Evolutionary conservation across 2,797 vertebrate genomes (phyloP).

Genomic region (Allobates femoralis): DNA sequence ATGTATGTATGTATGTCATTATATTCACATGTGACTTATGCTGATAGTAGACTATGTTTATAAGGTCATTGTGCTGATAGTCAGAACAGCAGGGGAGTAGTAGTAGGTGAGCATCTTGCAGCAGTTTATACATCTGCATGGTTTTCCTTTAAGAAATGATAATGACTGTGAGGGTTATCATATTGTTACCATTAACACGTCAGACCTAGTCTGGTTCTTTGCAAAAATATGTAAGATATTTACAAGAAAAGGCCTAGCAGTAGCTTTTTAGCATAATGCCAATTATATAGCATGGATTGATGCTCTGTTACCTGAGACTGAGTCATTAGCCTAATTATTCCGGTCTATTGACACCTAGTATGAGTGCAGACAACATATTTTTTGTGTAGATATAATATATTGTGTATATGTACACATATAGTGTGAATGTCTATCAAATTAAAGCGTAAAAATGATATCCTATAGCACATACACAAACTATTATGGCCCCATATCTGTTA

Average conservation of each 20-base stretch:
- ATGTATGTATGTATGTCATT: too few species aligned
- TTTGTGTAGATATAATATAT: neutral
- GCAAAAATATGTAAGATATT: constrained; percentile 30
- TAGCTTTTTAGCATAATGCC: neutral
- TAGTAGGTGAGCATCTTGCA: neutral
- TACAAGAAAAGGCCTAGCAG: neutral
- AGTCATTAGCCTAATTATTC: neutral
- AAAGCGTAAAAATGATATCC: neutral
- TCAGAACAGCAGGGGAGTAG: neutral
- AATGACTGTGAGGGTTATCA: constrained; percentile 24
- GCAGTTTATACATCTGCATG: neutral
- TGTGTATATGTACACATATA: neutral
- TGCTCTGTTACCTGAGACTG: neutral
- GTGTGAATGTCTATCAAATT: neutral
- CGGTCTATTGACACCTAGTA: neutral
- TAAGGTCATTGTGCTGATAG: neutral
- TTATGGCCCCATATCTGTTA: too few species aligned
- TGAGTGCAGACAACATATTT: neutral
- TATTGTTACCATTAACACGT: constrained; percentile 54
- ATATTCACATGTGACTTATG: neutral
- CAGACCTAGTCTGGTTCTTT: constrained; percentile 35
- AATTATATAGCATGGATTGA: neutral
- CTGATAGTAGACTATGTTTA: neutral
- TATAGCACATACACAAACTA: too few species aligned
- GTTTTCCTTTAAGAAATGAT: constrained; percentile 43